Evolutionary conservation across 2,797 vertebrate species (phyloP).

Genomic region (Aulostomus chinensis): DNA sequence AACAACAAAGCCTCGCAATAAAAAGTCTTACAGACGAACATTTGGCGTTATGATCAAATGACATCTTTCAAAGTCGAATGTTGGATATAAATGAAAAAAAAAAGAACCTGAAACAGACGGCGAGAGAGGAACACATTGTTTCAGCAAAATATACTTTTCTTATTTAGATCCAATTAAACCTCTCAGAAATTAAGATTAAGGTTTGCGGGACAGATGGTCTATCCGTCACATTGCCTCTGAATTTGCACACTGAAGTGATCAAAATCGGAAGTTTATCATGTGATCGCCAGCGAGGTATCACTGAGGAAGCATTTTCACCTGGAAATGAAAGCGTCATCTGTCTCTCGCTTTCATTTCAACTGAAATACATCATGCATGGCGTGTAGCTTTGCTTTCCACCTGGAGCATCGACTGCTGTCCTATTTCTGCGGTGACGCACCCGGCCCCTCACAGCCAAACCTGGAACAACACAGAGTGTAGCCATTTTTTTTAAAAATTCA

Average conservation of each 20-base stretch:
- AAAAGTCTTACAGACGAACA: constrained; percentile 42
- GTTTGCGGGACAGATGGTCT: constrained; percentile 43
- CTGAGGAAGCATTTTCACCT: not conserved
- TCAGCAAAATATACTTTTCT: constrained; percentile 40
- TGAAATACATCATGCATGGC: not conserved
- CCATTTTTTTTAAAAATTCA: too few relatives aligned
- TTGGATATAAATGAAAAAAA: constrained; percentile 38
- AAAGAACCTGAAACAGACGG: constrained; percentile 45
- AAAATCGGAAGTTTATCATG: not conserved
- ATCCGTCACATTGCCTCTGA: constrained; percentile 4
- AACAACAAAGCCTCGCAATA: constrained; percentile 59
- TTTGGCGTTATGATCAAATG: constrained; percentile 60
- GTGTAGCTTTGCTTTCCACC: not conserved
- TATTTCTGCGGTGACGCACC: too few relatives aligned
- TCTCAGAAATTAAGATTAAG: constrained; percentile 43
- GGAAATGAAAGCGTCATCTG: not conserved
- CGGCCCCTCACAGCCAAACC: too few relatives aligned
- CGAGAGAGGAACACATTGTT: constrained; percentile 39
- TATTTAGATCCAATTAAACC: constrained; percentile 47
- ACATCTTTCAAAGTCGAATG: constrained; percentile 54
- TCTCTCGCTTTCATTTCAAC: not conserved
- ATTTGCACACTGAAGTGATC: constrained; percentile 15
- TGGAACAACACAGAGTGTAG: too few relatives aligned
- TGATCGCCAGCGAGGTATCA: not conserved
- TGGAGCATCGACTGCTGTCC: too few relatives aligned